Evolutionary conservation across 92 coral and sea anemone genomes (phyloP), one percentile per base, ranked within the genome.

Genomic region (Heteractis magnifica): DNA sequence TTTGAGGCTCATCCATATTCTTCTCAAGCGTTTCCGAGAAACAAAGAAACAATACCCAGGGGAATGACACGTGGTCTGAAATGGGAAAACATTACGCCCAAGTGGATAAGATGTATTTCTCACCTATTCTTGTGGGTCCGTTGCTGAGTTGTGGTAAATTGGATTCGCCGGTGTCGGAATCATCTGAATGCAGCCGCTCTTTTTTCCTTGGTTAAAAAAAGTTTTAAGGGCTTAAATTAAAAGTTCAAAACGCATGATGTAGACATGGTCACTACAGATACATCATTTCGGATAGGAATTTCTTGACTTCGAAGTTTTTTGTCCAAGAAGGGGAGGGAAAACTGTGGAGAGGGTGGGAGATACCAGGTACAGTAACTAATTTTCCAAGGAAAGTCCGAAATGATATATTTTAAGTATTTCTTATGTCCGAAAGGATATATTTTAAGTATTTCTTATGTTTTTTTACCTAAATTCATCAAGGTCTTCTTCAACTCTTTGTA

Each of bases 401-500:
- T 34, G 44, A 34, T 34, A 34, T 34, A 34, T 34, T 34, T 34
- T 0, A 34, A 34, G 44, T 34, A 34, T 18, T 62, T n/a, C 18
- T 16, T n/a, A 23, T n/a, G n/a, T n/a, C n/a, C n/a, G n/a, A n/a
- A n/a, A n/a, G n/a, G n/a, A n/a, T n/a, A n/a, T n/a, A 62, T n/a
- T 62, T 5, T 5, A 62, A 3, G 23, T 16, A 26, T 26, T 3
- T 5, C n/a, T n/a, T n/a, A n/a, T n/a, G n/a, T n/a, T n/a, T n/a
- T n/a, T 16, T 64, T 77, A 88, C 87, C 98, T 90, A 41, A 87
- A 86, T 71, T 94, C 98, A 58, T 82, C 85, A 41, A 94, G 93
- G 77, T 89, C 97, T 79, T 94, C 95, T 64, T 86, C 77, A 7
- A 87, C 89, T 56, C 86, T 85, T 72, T 97, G 98, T 10, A 97